Conservation (phyloP, 2,797 vertebrate genomes). For the Sebastes alutus region DNA sequence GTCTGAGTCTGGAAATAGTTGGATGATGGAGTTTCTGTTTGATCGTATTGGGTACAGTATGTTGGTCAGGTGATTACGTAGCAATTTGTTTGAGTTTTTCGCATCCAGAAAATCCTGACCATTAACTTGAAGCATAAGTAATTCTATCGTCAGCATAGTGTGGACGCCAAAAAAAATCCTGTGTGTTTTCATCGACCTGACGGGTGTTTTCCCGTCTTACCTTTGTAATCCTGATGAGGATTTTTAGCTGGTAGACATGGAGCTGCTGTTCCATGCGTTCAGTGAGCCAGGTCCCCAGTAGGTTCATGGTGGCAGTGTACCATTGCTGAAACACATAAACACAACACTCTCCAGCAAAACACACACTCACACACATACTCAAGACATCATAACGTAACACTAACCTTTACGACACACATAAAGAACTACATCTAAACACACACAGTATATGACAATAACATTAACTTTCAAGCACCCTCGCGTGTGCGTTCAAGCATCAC, state of each 20-base stretch:
- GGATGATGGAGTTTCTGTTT: too few relatives aligned
- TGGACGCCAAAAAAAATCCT: background rate
- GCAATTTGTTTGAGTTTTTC: too few relatives aligned
- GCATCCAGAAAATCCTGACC: too few relatives aligned
- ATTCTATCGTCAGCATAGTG: background rate
- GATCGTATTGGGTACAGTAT: too few relatives aligned
- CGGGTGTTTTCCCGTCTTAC: constrained; percentile 66
- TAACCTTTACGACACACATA: constrained; percentile 30
- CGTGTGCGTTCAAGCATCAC: constrained; percentile 18
- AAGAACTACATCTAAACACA: constrained; percentile 24
- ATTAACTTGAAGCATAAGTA: too few relatives aligned
- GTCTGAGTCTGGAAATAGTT: too few relatives aligned
- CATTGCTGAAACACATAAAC: constrained; percentile 99
- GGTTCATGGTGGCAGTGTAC: constrained; percentile 99
- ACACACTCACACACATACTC: constrained; percentile 73
- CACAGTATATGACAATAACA: background rate
- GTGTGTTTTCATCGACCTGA: too few relatives aligned
- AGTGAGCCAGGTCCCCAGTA: constrained; percentile 98
- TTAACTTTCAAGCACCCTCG: constrained; percentile 5
- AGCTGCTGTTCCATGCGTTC: constrained; percentile 99
- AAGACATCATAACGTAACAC: constrained; percentile 49
- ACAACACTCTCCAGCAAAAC: constrained; percentile 92
- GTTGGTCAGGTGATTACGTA: too few relatives aligned
- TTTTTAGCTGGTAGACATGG: constrained; percentile 99
- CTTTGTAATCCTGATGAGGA: constrained; percentile 99